Conservation (phyloP, 2,888 invertebrate species). For the Electrophaes corylata region DNA sequence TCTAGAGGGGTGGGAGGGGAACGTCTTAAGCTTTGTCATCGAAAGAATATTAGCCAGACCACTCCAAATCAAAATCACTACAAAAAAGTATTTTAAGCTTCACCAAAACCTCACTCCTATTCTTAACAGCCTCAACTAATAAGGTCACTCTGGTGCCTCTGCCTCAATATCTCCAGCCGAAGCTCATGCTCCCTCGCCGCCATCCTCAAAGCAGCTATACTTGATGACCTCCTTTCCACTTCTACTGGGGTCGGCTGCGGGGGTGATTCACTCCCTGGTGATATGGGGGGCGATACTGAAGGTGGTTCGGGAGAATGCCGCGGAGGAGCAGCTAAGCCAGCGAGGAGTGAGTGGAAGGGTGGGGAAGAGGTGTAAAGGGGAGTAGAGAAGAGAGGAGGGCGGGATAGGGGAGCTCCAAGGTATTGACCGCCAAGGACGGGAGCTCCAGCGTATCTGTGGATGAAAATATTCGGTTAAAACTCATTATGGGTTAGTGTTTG, state of each 20-base stretch:
- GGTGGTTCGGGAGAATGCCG: slow-evolving; percentile 75
- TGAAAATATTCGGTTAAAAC: slow-evolving; percentile 13
- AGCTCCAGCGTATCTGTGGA: slow-evolving; percentile 65
- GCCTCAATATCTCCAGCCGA: slow-evolving; percentile 91
- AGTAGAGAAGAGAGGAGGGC: slow-evolving; percentile 84
- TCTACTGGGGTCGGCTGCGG: slow-evolving; percentile 85
- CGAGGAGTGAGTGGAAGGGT: slow-evolving; percentile 74
- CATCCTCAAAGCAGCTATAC: slow-evolving; percentile 93
- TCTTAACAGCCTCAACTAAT: slow-evolving; percentile 86
- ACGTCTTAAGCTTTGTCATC: too few relatives aligned
- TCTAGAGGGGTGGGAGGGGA: too few relatives aligned
- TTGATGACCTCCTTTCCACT: slow-evolving; percentile 92
- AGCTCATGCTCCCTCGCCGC: slow-evolving; percentile 96
- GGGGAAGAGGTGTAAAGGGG: slow-evolving; percentile 87
- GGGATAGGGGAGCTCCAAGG: slow-evolving; percentile 78
- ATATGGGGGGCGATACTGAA: slow-evolving; percentile 82
- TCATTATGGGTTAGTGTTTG: too few relatives aligned
- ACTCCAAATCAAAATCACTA: slow-evolving; percentile 1
- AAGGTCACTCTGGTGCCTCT: slow-evolving; percentile 89
- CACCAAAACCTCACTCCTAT: slow-evolving; percentile 1
- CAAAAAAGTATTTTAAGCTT: not conserved
- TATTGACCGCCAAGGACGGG: slow-evolving; percentile 75
- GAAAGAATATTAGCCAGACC: not conserved
- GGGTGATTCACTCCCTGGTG: slow-evolving; percentile 81
- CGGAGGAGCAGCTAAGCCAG: slow-evolving; percentile 76